Percentiles rank a stretch among this genome's conserved stretches.
phyloP scores from a whole-genome alignment of 1,140 invertebrate species.

The Magallana ariakensis region DNA sequence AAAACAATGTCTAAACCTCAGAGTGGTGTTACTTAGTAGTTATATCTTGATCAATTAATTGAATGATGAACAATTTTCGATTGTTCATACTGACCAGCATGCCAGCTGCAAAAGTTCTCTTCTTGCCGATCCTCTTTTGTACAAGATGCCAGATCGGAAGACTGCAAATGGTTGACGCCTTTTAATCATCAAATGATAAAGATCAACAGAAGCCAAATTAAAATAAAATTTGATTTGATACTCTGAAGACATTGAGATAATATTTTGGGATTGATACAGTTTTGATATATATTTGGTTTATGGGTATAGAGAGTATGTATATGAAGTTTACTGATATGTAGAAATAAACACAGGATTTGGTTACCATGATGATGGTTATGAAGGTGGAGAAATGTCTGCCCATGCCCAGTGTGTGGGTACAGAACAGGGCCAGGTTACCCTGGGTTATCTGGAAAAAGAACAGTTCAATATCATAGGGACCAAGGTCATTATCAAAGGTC shows the following conservation, averaged over 20 bases:
- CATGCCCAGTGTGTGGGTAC: slow-evolving; percentile 72
- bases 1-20: not conserved
- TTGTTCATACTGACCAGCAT: slow-evolving; percentile 70
- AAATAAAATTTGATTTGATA: no score
- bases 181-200: slow-evolving; percentile 25
- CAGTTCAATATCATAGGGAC: no score
- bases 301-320: no score
- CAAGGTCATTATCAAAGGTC: no score
- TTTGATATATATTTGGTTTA: no score
- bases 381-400: slow-evolving; percentile 71
- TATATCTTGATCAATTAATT: no score
- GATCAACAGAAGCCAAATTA: no score
- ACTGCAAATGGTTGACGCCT: slow-evolving; percentile 71
- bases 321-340: not conserved
- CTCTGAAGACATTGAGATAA: no score
- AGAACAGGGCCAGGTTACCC: slow-evolving; percentile 76
- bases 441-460: slow-evolving; percentile 74
- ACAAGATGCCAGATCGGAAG: slow-evolving; percentile 75
- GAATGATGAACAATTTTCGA: no score
- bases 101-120: slow-evolving; percentile 73
- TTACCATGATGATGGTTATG: slow-evolving; percentile 73
- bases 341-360: slow-evolving; percentile 23
- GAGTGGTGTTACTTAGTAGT: no score
- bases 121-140: slow-evolving; percentile 73
- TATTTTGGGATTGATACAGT: no score